Evolutionary conservation across 2,113 vertebrate species (phyloP), one percentile per base, ranked within the genome.

Genomic region (Chaenogobius annularis): DNA sequence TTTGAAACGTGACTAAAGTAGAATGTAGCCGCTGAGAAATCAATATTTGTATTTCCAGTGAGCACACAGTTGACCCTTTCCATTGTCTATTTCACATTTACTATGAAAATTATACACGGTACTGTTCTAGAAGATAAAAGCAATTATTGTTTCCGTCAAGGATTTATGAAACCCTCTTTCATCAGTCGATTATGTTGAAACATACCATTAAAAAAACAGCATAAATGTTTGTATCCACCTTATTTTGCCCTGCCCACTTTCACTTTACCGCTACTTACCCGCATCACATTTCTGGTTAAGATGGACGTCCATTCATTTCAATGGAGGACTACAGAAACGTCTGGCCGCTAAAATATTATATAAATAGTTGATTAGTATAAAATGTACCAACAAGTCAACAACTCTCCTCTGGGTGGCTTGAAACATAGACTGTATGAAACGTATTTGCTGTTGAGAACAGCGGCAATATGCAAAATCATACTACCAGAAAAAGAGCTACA

Each of bases 11-110:
- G 69, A 83, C 73, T 77, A 66, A 82, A 87, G 31, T 79, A 82
- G 83, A 89, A 87, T 90, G 84, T 91, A 91, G 87, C 85, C 77
- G 82, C 64, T 67, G 52, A 78, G 79, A 78, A 72, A 69, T 61
- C 23, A 58, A 73, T 61, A 52, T 76, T 71, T 80, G 63, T 74
- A 62, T 77, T 69, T 80, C 78, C 73, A 77, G 59, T 62, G 72
- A 78, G 80, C 78, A 73, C 77, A 73, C 68, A 0, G 47, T 66
- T 3, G 17, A 74, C 15, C 58, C 54, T 44, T 67, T 72, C 74
- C 4, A 44, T 19, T 35, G 74, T 69, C 80, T 75, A 23, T 48
- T 50, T 70, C 55, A 77, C 67, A 73, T 61, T 70, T 74, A 68
- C 68, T 74, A 72, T 72, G 23, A 26, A 58, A 26, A 26, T 58